Evolutionary conservation across 2,113 vertebrate species (phyloP), one percentile per base, ranked within the genome.

Genomic region (Numida meleagris): DNA sequence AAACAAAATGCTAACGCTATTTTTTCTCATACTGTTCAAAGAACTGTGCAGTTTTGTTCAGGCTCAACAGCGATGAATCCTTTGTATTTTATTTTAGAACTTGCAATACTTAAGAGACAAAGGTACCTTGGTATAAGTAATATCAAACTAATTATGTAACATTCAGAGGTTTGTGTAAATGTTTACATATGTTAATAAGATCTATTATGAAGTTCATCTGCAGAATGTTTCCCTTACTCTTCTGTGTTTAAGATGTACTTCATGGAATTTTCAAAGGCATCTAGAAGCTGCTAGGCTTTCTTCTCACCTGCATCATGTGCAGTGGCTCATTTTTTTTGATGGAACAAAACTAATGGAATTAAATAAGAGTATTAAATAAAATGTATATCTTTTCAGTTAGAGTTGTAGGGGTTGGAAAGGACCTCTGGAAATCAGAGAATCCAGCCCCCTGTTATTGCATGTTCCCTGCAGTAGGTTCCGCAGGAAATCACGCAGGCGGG

Each of bases 61-160:
- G 16, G 7, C 24, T 66, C 73, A 88, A 51, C 34, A 24, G 17
- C 17, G n/a, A 25, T 7, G 10, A 62, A 62, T 38, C 14, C 2
- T 3, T 71, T 71, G 4, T 24, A 33, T 77, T 84, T 85, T 43
- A 25, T 51, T 68, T 10, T 59, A 58, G 27, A 87, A 50, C 13
- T 76, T 48, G 17, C 19, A 78, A 23, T 31, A 57, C 61, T 29
- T 15, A 68, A 53, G 36, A 75, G 45, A 38, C 18, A 70, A 31
- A 77, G 33, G 2, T 70, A 36, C 17, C 13, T 48, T 48, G 0
- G 0, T 31, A 53, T 34, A 38, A 61, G 13, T 62, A 27, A 14
- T 57, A 43, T 50, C 12, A 82, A 25, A 91, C 59, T 33, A 82
- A 20, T 72, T 36, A 12, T 7, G 12, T 72, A 18, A 55, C 21